Conservation (phyloP, 1,140 invertebrate genomes). For the Dendroctonus ponderosae region DNA sequence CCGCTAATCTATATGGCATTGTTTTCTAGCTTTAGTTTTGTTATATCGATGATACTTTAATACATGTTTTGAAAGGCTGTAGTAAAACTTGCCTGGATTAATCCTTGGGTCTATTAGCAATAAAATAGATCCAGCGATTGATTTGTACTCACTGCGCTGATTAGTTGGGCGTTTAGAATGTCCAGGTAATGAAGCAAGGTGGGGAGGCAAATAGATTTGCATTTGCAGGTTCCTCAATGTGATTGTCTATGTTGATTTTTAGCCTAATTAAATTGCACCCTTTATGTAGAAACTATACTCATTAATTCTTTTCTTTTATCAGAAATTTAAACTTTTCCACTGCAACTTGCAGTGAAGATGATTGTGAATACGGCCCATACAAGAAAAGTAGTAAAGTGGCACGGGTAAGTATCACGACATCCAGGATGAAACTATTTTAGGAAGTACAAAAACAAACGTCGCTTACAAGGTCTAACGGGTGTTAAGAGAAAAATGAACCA, state of each 20-base stretch:
- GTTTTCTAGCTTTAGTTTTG: not conserved
- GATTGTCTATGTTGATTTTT: not conserved
- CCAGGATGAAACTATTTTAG: slow-evolving; percentile 16
- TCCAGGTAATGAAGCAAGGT: too few species aligned
- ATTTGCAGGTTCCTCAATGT: too few species aligned
- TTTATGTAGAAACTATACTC: slow-evolving; percentile 20
- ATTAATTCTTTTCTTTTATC: slow-evolving; percentile 39
- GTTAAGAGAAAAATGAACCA: slow-evolving; percentile 4
- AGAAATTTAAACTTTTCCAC: slow-evolving; percentile 50
- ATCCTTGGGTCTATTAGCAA: too few species aligned
- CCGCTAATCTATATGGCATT: not conserved
- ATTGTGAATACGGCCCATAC: slow-evolving; percentile 55
- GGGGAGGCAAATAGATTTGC: too few species aligned
- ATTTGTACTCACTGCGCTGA: too few species aligned
- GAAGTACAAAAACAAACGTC: slow-evolving; percentile 4
- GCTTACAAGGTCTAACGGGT: slow-evolving; percentile 2
- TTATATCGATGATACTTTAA: too few species aligned
- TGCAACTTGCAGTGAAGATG: slow-evolving; percentile 55
- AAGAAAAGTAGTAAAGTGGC: slow-evolving; percentile 56
- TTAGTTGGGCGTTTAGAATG: too few species aligned
- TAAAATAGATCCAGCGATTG: too few species aligned
- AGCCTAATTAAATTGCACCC: not conserved
- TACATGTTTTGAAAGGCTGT: too few species aligned
- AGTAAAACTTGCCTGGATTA: too few species aligned
- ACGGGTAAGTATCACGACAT: slow-evolving; percentile 49